Base-by-base conservation (phyloP, 2,797 vertebrate species). In the Apogon hyalosoma region DNA sequence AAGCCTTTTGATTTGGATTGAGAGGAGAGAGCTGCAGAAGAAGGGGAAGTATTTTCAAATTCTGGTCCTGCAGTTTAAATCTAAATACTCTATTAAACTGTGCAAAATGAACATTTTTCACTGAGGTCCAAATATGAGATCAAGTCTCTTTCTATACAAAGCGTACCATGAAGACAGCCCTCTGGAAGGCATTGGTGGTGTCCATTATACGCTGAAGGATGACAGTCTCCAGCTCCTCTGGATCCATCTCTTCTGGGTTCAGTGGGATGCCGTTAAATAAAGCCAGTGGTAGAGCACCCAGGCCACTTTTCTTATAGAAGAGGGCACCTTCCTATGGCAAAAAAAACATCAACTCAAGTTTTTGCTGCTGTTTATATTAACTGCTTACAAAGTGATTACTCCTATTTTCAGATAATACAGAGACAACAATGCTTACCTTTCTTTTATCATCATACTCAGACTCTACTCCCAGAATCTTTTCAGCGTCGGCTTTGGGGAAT, bases 261-360 rank as follows among this genome's bases (percentile, higher is more conserved):
- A 98, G 95, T 56, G 94, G 94, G 65, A 97, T 90, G 39, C 98
- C 98, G 61, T 99, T 99, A 93, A 98, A 99, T 71, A 99, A 93
- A 48, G 88, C 97, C 79, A 98, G 91, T 65, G 98, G 98, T 74
- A 98, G 89, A 0, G 90, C 68, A 54, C 95, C 96, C 77, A 99
- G 91, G 51, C 97, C 96, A 63, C 93, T 94, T 92, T 94, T 95
- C 83, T 86, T 94, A 84, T 98, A 97, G 92, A 97, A 98, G 53
- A 75, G 84, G 77, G 92, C 85, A 82, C 96, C 97, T 47, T 94
- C 95, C 98, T 99, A 82, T 19, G 55, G 51, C 33, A 75, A 49
- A 63, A 15, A 62, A 76, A 60, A 65, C 21, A 55, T 5, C 19
- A 4, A 63, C 7, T 45, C 8, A 72, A 50, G 61, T 8, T 3